Percentiles rank a stretch among this genome's conserved stretches.
phyloP scores from a whole-genome alignment of 2,888 invertebrate species.

The Timandra comae region DNA sequence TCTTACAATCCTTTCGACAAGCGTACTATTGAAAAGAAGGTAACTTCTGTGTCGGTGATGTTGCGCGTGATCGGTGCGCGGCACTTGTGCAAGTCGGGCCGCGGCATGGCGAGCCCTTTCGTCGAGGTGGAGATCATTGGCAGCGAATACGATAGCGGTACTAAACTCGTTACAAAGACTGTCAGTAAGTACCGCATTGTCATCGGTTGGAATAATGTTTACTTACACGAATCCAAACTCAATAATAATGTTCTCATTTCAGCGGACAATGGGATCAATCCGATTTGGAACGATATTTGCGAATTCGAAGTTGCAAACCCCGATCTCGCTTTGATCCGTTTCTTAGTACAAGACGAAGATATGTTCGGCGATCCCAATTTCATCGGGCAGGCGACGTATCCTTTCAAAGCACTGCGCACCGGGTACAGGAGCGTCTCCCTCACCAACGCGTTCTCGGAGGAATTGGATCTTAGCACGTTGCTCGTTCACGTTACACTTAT shows the following conservation, averaged over 20 bases:
- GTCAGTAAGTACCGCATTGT: conserved; percentile 88
- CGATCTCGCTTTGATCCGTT: conserved; percentile 88
- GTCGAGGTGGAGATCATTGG: conserved; percentile 95
- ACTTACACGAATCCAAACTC: too few species aligned
- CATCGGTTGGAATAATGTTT: too few species aligned
- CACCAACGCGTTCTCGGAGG: conserved; percentile 93
- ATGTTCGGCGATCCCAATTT: conserved; percentile 98
- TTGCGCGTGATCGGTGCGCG: conserved; percentile 92
- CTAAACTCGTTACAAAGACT: conserved; percentile 89
- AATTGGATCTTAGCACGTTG: conserved; percentile 92
- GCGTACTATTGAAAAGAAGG: conserved; percentile 63
- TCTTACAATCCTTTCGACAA: conserved; percentile 87
- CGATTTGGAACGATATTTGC: conserved; percentile 92
- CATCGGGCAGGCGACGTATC: conserved; percentile 96
- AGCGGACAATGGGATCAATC: conserved; percentile 96
- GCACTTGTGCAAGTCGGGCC: conserved; percentile 89
- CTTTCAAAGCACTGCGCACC: conserved; percentile 86
- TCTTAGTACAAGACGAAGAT: conserved; percentile 95
- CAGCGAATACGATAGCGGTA: conserved; percentile 89
- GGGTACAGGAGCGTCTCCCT: conserved; percentile 95
- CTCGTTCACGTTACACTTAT: conserved; percentile 80
- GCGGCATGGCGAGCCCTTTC: conserved; percentile 92
- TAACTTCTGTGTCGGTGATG: conserved; percentile 74
- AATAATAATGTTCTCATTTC: conserved; percentile 26
- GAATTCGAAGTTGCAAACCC: conserved; percentile 90